These are phyloP conservation scores for Trematomus bernacchii DNA, from an alignment of 2,797 vertebrate species.

Conservation along the genomic window DNA sequence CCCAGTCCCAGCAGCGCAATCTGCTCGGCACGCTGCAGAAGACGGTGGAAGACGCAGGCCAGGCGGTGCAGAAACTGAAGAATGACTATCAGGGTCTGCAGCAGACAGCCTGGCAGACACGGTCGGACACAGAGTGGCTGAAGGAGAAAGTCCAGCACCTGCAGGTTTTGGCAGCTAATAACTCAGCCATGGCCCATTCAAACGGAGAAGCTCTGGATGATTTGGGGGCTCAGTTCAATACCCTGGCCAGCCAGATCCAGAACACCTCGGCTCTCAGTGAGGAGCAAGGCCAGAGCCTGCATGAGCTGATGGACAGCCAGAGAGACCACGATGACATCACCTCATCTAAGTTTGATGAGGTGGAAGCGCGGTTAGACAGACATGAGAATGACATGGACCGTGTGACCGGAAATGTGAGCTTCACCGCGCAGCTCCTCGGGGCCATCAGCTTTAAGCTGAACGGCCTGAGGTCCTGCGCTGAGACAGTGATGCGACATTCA, in stretches of 20 bases:
- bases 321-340: conserved; percentile 83
- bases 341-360: conserved; percentile 76
- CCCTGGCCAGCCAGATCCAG: conserved; percentile 91
- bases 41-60: conserved; percentile 92
- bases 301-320: conserved; percentile 89
- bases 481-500: conserved; percentile 91
- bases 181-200: conserved; percentile 90
- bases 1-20: conserved; percentile 93
- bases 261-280: conserved; percentile 91
- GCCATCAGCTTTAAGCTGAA: conserved; percentile 92
- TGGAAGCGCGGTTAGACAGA: conserved; percentile 78
- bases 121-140: conserved; percentile 92
- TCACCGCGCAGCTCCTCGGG: conserved; percentile 79
- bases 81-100: conserved; percentile 95
- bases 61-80: conserved; percentile 93
- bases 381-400: conserved; percentile 81
- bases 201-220: conserved; percentile 95
- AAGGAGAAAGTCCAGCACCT: conserved; percentile 95
- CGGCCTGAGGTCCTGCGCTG: conserved; percentile 93
- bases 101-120: conserved; percentile 91
- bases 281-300: conserved; percentile 80
- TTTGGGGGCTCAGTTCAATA: conserved; percentile 90
- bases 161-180: conserved; percentile 92
- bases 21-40: conserved; percentile 90
- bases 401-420: conserved; percentile 83